Conservation (phyloP, 2,113 vertebrate species). For the Ranitomeya variabilis region DNA sequence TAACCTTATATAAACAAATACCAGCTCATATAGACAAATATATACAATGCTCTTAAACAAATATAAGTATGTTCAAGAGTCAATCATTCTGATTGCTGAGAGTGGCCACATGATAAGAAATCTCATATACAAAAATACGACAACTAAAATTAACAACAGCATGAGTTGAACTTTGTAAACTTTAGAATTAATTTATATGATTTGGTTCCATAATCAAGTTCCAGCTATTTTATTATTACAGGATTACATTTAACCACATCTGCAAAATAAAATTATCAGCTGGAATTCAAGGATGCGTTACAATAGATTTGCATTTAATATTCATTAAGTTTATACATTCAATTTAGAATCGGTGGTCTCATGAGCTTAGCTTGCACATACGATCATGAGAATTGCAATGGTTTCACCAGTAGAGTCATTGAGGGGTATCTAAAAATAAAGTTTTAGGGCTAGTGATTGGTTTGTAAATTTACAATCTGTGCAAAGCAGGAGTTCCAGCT, state of each 20-base stretch:
- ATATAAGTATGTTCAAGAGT: too few relatives aligned
- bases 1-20: too few relatives aligned
- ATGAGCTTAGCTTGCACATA: slow-evolving; percentile 33
- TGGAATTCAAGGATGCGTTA: slow-evolving; percentile 48
- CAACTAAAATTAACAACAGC: neutral
- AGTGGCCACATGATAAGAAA: too few relatives aligned
- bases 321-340: slow-evolving; percentile 49
- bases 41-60: too few relatives aligned
- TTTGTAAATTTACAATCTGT: slow-evolving; percentile 64
- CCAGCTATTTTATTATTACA: neutral
- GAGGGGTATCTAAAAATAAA: slow-evolving; percentile 51
- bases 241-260: slow-evolving; percentile 42
- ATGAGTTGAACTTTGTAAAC: neutral
- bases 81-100: too few relatives aligned
- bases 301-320: slow-evolving; percentile 45
- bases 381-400: slow-evolving; percentile 31
- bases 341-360: slow-evolving; percentile 37
- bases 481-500: slow-evolving; percentile 63
- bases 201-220: slow-evolving; percentile 18
- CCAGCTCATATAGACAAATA: too few relatives aligned
- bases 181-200: neutral
- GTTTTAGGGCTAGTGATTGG: slow-evolving; percentile 32
- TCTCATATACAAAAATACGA: neutral
- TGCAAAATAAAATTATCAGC: slow-evolving; percentile 54
- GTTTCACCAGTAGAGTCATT: slow-evolving; percentile 41